Evolutionary conservation across 1,140 invertebrate genomes (phyloP), one percentile per base, ranked within the genome.

Genomic region (Atta colombica): DNA sequence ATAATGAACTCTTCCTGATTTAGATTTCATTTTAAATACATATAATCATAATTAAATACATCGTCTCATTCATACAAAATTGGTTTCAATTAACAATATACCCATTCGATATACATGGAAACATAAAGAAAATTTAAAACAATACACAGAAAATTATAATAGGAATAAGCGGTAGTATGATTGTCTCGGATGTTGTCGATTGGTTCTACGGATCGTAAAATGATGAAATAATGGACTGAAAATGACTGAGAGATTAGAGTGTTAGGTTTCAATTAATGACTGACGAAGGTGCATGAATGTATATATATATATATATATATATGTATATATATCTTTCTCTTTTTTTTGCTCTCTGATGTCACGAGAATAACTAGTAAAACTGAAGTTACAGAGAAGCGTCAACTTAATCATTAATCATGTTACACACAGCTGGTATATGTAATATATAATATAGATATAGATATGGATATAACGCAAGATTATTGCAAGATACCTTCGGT

Each of bases 391-490:
- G 92, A 94, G 93, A 95, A 94, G 94, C 93, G 87, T 94, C 93
- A 95, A 94, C 93, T 94, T 94, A 95, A 93, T 84, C 39, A 84
- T 95, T 93, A 94, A 94, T 95, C 88, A 95, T 95, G 95, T 95
- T 95, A 95, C 94, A 95, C 94, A 95, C 94, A 95, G 94, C 94
- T 95, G 93, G 94, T 94, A 95, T 94, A 95, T 95, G 92, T 95
- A 95, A 95, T 95, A 82, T 74, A 74, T 82, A 84, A 84, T 84
- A 63, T 74, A 74, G 35, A 93, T 92, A 87, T 88, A 71, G 39
- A 69, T 85, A 86, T 87, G 78, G 88, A 88, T 89, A 84, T 60
- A 95, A 95, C 94, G 95, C 95, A 95, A 78, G 77, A 95, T 95
- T 95, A 94, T 95, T 95, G 92, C 93, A 95, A 95, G 94, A 93